These are phyloP conservation scores for Rhynchomys soricoides DNA, from an alignment of 2,113 vertebrate species.

Conservation along the genomic window DNA sequence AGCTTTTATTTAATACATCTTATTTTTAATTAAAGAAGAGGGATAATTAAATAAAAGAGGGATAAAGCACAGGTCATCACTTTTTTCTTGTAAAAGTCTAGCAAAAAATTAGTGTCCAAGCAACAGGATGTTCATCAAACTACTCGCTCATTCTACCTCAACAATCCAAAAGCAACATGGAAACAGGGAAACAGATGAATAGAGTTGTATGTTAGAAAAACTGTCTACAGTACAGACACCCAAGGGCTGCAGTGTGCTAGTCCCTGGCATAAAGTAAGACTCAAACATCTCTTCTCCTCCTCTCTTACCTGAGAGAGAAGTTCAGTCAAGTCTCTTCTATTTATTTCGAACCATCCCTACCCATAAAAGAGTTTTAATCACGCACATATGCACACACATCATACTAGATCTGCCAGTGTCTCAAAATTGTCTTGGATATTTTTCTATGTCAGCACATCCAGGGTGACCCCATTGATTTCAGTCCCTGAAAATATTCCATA, in stretches of 20 bases:
- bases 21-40: background rate
- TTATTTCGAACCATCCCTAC: background rate
- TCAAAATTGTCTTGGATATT: background rate
- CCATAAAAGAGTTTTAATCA: background rate
- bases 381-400: background rate
- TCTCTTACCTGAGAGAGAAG: background rate
- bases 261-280: background rate
- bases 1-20: background rate
- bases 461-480: slow-evolving; percentile 3
- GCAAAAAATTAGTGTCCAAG: background rate
- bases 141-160: background rate
- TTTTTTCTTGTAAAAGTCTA: background rate
- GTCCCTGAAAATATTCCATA: background rate
- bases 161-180: background rate
- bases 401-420: background rate
- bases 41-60: background rate
- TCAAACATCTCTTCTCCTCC: background rate
- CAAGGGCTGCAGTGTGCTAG: background rate
- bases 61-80: background rate
- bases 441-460: slow-evolving; percentile 3
- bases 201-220: background rate
- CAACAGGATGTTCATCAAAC: background rate
- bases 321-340: background rate
- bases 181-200: background rate
- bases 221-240: background rate